These are phyloP conservation scores for Drosophila subquinaria DNA, from an alignment of 2,888 invertebrate genomes.

Conservation along the genomic window DNA sequence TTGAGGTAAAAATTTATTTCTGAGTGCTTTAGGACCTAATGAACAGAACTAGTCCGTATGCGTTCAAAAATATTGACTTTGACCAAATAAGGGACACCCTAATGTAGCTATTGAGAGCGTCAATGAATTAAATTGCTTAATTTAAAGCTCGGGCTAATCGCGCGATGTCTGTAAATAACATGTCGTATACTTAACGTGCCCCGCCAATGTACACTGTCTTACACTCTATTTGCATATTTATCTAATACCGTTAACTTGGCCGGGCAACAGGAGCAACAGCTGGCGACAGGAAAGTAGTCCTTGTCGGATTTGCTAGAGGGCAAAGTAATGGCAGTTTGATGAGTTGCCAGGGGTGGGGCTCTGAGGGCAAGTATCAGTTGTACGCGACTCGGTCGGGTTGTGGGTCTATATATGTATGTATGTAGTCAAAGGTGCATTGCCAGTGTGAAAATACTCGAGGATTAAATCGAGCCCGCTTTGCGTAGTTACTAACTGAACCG, in stretches of 20 bases:
- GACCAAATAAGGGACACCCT: no score
- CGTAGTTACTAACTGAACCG: constrained; percentile 45
- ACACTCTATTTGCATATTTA: constrained; percentile 77
- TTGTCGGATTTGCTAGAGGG: constrained; percentile 63
- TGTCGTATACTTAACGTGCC: constrained; percentile 60
- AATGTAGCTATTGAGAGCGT: constrained; percentile 11
- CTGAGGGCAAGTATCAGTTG: neutral
- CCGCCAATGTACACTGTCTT: constrained; percentile 38
- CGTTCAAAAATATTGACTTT: no score
- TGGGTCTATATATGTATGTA: constrained; percentile 5
- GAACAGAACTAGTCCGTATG: no score
- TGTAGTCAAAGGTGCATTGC: constrained; percentile 71
- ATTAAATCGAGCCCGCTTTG: constrained; percentile 63
- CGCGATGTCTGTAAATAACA: constrained; percentile 54
- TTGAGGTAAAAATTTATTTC: no score
- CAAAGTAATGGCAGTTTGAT: constrained; percentile 68
- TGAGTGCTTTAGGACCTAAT: no score
- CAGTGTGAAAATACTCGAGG: constrained; percentile 69
- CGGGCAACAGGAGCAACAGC: constrained; percentile 50
- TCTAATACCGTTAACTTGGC: constrained; percentile 65
- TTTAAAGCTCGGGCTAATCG: constrained; percentile 57
- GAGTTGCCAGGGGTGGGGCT: constrained; percentile 22
- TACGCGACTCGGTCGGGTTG: neutral
- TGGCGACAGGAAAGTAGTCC: constrained; percentile 58
- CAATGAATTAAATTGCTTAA: constrained; percentile 22